These are phyloP conservation scores for Sinopyrophorus schimmeli DNA, from an alignment of 2,888 invertebrate species.

Conservation along the genomic window DNA sequence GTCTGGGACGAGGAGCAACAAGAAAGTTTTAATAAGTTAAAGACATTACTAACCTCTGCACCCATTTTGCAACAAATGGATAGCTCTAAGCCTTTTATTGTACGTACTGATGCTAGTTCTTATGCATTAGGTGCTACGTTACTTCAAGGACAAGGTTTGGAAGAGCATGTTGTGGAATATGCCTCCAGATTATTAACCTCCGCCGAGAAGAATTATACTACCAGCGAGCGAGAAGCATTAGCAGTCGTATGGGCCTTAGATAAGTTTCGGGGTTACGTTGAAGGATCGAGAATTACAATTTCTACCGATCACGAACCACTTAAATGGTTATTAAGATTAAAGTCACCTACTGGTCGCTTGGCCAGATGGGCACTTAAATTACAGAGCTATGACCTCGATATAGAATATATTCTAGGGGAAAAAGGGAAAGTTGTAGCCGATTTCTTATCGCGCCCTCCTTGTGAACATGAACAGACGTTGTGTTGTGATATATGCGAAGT, in stretches of 20 bases:
- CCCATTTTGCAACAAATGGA: too few species aligned
- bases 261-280: constrained; percentile 24
- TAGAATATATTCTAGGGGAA: constrained; percentile 26
- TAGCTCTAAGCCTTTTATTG: too few species aligned
- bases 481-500: too few species aligned
- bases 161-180: constrained; percentile 20
- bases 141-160: constrained; percentile 6
- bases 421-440: constrained; percentile 18
- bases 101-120: too few species aligned
- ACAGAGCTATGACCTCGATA: constrained; percentile 23
- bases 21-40: too few species aligned
- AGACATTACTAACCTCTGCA: too few species aligned
- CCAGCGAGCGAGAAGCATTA: constrained; percentile 24
- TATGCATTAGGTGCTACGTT: constrained; percentile 17
- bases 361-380: constrained; percentile 33
- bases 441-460: constrained; percentile 4
- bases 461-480: too few species aligned
- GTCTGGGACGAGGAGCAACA: too few species aligned
- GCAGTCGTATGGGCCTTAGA: constrained; percentile 21
- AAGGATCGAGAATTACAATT: constrained; percentile 32
- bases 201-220: constrained; percentile 20
- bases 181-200: constrained; percentile 14
- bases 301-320: constrained; percentile 38
- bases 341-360: constrained; percentile 30
- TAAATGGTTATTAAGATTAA: constrained; percentile 23